Percentiles rank a stretch among this genome's conserved stretches.
Evolutionary conservation across 30 jellyfish, hydroid and myxozoan genomes (phyloP).

Genomic region (Aurelia aurita): DNA sequence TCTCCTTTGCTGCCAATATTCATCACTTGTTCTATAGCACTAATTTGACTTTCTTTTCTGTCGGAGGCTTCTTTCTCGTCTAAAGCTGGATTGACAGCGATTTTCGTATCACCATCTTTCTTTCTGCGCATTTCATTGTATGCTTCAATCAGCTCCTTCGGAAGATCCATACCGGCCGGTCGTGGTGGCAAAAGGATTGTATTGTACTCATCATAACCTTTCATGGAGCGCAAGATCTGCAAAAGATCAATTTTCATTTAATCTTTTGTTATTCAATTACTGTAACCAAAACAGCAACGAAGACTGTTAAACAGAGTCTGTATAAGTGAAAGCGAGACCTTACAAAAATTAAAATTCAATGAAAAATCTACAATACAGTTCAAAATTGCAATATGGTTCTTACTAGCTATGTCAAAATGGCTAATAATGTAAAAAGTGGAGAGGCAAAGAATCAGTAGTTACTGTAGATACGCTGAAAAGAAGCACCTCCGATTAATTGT

Average conservation of each 20-base stretch:
- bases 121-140: constrained; percentile 58
- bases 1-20: constrained; percentile 20
- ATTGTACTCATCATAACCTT: constrained; percentile 92
- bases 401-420: no score
- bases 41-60: constrained; percentile 12
- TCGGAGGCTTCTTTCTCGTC: constrained; percentile 42
- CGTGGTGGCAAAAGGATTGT: constrained; percentile 97
- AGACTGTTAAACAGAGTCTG: no score
- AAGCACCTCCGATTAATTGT: no score
- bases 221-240: constrained; percentile 91
- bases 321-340: no score
- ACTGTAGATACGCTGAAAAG: no score
- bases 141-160: constrained; percentile 83
- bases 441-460: no score
- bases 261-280: no score
- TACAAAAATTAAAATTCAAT: no score
- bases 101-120: constrained; percentile 31
- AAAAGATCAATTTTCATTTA: neutral
- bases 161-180: constrained; percentile 87
- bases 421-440: no score
- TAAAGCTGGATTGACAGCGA: neutral
- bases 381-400: no score
- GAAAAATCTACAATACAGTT: no score
- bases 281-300: no score
- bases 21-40: constrained; percentile 37